Base-by-base conservation (phyloP, 2,888 invertebrate species). In the Odontocolon sp. region DNA sequence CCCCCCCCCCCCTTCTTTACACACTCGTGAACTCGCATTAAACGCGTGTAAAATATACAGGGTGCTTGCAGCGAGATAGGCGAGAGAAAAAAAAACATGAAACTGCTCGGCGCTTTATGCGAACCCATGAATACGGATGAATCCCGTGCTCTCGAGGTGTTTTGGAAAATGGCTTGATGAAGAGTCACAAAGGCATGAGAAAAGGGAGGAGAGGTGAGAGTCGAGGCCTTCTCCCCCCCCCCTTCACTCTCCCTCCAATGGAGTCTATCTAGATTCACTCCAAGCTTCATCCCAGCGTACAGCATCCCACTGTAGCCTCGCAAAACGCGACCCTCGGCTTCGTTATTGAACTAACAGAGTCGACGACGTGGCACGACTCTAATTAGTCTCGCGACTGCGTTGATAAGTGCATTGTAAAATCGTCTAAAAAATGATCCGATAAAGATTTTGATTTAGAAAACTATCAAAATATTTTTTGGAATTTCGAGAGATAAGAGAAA, bases 71-170 rank as follows among this genome's bases (percentile, higher is more conserved):
- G 68, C 56, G 40, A 57, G 11, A 23, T 23, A 18, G 59, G 38
- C 26, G 40, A 16, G 26, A 38, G 23, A 21, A 50, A 57, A 64
- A 71, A 59, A 40, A 16, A 47, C 26, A 52, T 14, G 38, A 66
- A 72, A 28, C 50, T 59, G 31, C 42, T 66, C 47, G 50, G 54
- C 28, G 64, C 47, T 66, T 69, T 70, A 50, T 73, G 47, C 63
- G 42, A 64, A 64, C 64, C 61, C 61, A 68, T 72, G 78, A 78
- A 72, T 76, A 76, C 76, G 57, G 56, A 76, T 78, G 69, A 72
- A 66, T 63, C 47, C 61, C 42, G 45, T 64, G 64, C 64, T 40
- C 61, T 26, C 70, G 61, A 70, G 70, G 40, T 77, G 59, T 66
- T 70, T 70, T 8, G 69, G 38, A 59, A 72, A 73, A 72, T 72